phyloP scores from a whole-genome alignment of 1,140 invertebrate species.

The Bombus waltoni region DNA sequence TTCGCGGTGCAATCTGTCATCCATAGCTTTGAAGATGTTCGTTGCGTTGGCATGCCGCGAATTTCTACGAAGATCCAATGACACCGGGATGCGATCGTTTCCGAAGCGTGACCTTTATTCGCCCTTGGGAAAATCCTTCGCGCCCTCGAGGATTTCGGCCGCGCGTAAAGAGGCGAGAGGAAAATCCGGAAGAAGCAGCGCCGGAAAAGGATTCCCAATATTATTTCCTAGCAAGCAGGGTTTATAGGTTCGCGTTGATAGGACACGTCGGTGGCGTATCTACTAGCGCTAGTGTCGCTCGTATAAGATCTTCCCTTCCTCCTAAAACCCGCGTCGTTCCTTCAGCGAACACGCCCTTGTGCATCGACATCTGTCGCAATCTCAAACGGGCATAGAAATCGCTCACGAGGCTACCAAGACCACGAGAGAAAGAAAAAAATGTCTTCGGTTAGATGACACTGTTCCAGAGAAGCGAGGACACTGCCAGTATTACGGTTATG shows the following conservation, averaged over 20 bases:
- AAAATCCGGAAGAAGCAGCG: conserved; percentile 28
- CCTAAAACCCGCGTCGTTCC: conserved; percentile 2
- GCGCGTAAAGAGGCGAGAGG: conserved; percentile 47
- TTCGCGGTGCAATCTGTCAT: conserved; percentile 2
- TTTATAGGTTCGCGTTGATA: conserved; percentile 68
- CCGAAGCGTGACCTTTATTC: conserved; percentile 53
- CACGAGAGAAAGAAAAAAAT: conserved; percentile 29
- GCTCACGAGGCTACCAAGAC: not conserved
- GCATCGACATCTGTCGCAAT: conserved; percentile 53
- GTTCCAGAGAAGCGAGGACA: not conserved
- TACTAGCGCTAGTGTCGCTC: conserved; percentile 45
- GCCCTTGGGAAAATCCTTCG: conserved; percentile 44
- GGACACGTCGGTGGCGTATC: conserved; percentile 59
- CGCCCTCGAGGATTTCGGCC: conserved; percentile 45
- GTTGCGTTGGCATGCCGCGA: not conserved
- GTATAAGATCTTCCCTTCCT: conserved; percentile 46
- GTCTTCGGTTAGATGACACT: not conserved
- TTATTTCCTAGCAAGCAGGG: conserved; percentile 57
- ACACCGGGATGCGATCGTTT: not conserved
- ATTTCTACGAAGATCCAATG: not conserved
- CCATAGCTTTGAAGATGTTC: not conserved
- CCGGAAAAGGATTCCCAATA: conserved; percentile 48
- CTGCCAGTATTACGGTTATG: conserved; percentile 11
- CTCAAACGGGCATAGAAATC: conserved; percentile 60
- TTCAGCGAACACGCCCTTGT: too few relatives aligned